These are phyloP conservation scores for Leucopsar rothschildi DNA, from an alignment of 2,113 vertebrate species.

Conservation along the genomic window DNA sequence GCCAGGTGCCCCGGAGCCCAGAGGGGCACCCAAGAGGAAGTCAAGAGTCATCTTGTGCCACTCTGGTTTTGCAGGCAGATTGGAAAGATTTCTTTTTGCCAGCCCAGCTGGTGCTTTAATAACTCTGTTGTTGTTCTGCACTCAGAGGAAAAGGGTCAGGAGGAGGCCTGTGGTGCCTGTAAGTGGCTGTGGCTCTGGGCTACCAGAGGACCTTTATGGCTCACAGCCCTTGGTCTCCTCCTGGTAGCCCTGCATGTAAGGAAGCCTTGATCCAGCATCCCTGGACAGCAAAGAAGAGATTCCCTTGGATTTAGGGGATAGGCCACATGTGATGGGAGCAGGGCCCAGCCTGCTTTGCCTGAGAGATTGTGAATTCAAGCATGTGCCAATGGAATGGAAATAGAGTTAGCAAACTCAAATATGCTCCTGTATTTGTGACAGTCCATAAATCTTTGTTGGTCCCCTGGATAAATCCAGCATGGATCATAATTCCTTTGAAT, in stretches of 20 bases:
- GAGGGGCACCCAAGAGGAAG: not conserved
- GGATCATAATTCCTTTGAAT: not conserved
- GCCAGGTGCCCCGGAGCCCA: conserved; percentile 13
- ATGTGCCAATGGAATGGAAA: not conserved
- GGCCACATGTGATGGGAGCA: not conserved
- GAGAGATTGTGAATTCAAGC: not conserved
- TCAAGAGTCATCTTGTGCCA: not conserved
- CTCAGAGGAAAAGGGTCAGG: not conserved
- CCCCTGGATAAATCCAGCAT: not conserved
- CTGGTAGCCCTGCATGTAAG: not conserved
- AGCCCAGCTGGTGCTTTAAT: conserved; percentile 28
- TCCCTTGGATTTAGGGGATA: not conserved
- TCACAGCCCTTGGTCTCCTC: not conserved
- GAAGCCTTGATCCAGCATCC: not conserved
- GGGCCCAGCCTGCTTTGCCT: not conserved
- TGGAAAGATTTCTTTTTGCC: conserved; percentile 1
- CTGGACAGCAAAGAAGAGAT: not conserved
- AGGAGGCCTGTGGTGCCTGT: not conserved
- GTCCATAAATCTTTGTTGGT: not conserved
- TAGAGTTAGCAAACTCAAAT: not conserved
- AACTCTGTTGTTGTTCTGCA: not conserved
- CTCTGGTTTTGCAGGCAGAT: not conserved
- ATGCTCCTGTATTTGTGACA: not conserved
- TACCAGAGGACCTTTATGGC: not conserved
- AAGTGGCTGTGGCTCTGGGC: not conserved